Base-by-base conservation (phyloP, 2,113 vertebrate species). In the Tychaedon coryphoeus region DNA sequence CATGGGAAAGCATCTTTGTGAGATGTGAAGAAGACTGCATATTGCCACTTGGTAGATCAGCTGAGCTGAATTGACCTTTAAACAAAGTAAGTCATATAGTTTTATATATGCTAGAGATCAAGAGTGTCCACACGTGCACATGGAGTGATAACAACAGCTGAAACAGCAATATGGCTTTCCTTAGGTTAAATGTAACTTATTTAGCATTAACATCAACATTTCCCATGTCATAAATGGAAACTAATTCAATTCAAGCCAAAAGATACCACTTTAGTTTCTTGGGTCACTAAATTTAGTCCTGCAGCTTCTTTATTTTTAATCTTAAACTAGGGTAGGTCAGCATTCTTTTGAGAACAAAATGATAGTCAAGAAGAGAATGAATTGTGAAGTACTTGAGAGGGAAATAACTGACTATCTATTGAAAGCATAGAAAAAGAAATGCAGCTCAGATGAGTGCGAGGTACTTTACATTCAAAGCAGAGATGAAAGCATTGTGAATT, bases 401-500 rank as follows among this genome's bases (percentile, higher is more conserved):
- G 38, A 85, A 92, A 78, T 72, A 92, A 67, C 57, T 72, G 66
- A 65, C 43, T 82, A 36, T 42, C 56, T 80, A 43, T 76, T 86
- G 77, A 76, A 93, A 97, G 47, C 62, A 70, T 2, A 75, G 88
- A 88, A 87, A 72, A 87, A 43, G 18, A 92, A 91, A 91, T 26
- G 45, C 62, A 91, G 48, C 2, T 1, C 50, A 51, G 53, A 75
- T 87, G 77, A 95, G 42, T 62, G 53, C 3, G 7, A 91, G 54
- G 47, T 82, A 82, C 54, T 94, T 95, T 73, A 70, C 19, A 96
- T 95, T 87, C 91, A 95, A 93, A 95, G 81, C 90, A 85, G 87
- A 91, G 54, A 92, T 62, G 66, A 95, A 97, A 95, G 89, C 91
- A 72, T 72, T 87, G 71, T 96, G 94, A 97, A 96, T 97, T 91